A percentile compares a stretch with the other conserved stretches of the same genome.
These are phyloP conservation scores for Zaprionus bogoriensis DNA, from an alignment of 2,888 invertebrate species.

Conservation along the genomic window DNA sequence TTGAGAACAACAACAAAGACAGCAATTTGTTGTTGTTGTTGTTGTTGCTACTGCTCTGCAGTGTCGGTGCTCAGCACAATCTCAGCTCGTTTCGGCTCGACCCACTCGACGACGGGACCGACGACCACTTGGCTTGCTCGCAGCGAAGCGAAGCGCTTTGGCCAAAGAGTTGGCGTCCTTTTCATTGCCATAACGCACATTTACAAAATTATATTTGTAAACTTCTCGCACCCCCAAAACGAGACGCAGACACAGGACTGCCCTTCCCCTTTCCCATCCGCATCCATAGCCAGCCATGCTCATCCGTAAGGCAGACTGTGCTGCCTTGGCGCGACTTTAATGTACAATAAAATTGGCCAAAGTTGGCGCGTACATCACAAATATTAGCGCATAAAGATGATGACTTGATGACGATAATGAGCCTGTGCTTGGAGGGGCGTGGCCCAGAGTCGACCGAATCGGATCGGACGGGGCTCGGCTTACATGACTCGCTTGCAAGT, in stretches of 20 bases:
- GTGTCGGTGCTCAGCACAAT: background rate
- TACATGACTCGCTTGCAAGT: conserved; percentile 31
- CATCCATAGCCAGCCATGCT: background rate
- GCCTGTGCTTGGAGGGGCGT: conserved; percentile 4
- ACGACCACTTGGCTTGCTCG: conserved; percentile 28
- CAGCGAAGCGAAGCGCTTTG: conserved; percentile 25
- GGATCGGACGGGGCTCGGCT: background rate
- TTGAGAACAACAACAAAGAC: conserved; percentile 57
- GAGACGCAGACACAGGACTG: background rate
- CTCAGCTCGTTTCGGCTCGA: background rate
- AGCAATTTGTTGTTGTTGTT: conserved; percentile 70
- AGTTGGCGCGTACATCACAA: conserved; percentile 73
- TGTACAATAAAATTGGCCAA: conserved; percentile 71
- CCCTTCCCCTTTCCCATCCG: background rate
- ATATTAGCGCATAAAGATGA: conserved; percentile 76
- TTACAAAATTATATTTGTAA: conserved; percentile 76
- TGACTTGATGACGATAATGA: conserved; percentile 72
- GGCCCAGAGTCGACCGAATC: background rate
- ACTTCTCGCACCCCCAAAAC: conserved; percentile 48
- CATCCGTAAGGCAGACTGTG: background rate
- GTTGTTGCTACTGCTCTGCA: conserved; percentile 41
- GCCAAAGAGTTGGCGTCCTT: conserved; percentile 62
- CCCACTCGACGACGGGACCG: background rate
- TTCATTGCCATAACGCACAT: conserved; percentile 75
- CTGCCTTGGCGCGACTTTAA: conserved; percentile 52